phyloP scores from a whole-genome alignment of 1,140 invertebrate species.

The Cylas formicarius region DNA sequence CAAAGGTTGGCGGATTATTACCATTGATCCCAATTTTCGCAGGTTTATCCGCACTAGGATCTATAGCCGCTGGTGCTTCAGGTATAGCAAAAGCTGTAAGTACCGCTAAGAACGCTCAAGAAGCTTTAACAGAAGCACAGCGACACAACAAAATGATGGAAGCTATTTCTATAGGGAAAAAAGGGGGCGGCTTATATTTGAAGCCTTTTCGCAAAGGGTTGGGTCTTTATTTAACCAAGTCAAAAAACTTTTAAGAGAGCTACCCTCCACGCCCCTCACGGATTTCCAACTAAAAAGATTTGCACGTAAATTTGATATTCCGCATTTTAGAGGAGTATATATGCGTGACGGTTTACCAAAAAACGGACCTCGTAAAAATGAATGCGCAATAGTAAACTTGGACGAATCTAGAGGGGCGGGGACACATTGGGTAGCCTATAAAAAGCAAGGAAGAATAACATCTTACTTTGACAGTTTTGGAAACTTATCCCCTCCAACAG shows the following conservation, averaged over 20 bases:
- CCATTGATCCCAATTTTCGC: conserved; percentile 39
- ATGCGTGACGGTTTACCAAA: conserved; percentile 35
- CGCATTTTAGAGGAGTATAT: conserved; percentile 37
- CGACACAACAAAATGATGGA: conserved; percentile 38
- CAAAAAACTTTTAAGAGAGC: conserved; percentile 27
- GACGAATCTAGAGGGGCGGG: conserved; percentile 30
- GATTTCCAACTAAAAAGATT: conserved; percentile 28
- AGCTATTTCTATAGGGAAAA: conserved; percentile 31
- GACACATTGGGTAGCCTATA: conserved; percentile 41
- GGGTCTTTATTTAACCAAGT: not conserved
- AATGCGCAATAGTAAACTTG: conserved; percentile 38
- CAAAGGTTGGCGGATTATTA: conserved; percentile 38
- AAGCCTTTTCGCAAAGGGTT: conserved; percentile 19
- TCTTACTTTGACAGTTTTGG: conserved; percentile 35
- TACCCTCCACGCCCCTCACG: conserved; percentile 27
- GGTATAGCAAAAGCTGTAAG: conserved; percentile 35
- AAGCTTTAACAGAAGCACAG: conserved; percentile 31
- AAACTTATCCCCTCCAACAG: conserved; percentile 34
- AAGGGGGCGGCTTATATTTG: conserved; percentile 32
- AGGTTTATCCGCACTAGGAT: conserved; percentile 36
- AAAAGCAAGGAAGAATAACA: conserved; percentile 28
- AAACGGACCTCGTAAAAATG: conserved; percentile 19
- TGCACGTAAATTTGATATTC: conserved; percentile 23
- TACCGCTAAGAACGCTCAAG: conserved; percentile 26
- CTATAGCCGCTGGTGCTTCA: conserved; percentile 32